Evolutionary conservation across 2,797 vertebrate species (phyloP), one percentile per base, ranked within the genome.

Genomic region (Acanthurus lineatus): DNA sequence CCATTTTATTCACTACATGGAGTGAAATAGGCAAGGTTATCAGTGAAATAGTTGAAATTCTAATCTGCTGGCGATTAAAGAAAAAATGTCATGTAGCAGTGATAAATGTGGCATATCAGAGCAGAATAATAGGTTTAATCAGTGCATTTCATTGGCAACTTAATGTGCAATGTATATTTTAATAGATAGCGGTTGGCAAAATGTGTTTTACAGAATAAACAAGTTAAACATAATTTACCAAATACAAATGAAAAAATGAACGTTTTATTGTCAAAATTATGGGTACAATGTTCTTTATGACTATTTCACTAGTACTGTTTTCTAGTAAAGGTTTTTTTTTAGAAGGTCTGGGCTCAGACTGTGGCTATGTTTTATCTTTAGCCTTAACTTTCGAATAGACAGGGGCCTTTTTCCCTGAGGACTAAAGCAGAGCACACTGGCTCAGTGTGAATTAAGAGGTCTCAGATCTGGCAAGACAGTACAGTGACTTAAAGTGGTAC

Each of bases 1-100:
- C 65, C 48, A 63, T 65, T 64, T 32, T 53, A 77, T 82, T 40
- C 48, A 40, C 52, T 51, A 70, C 68, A 57, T 38, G 66, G n/a
- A 68, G 20, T 12, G 48, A 73, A 47, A 49, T 22, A 45, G 42
- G 45, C 25, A 77, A 73, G 44, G 22, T 70, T 69, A 79, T 76
- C 67, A 42, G 45, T 17, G 17, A 45, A 22, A 59, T 63, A 54
- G 49, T 0, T 72, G 42, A 62, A 17, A 58, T 71, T 53, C 60
- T 17, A 54, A 60, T 40, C 15, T 45, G 9, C 17, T 17, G 9
- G 32, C 16, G 63, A 77, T 77, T 65, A 72, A 62, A 78, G 54
- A 22, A 51, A 35, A 42, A 11, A 44, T 25, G 38, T 32, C 10
- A 48, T 49, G 48, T 1, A 28, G 40, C 42, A 65, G 22, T 10